Conservation (phyloP, 2,113 vertebrate genomes). For the Nerophis ophidion region DNA sequence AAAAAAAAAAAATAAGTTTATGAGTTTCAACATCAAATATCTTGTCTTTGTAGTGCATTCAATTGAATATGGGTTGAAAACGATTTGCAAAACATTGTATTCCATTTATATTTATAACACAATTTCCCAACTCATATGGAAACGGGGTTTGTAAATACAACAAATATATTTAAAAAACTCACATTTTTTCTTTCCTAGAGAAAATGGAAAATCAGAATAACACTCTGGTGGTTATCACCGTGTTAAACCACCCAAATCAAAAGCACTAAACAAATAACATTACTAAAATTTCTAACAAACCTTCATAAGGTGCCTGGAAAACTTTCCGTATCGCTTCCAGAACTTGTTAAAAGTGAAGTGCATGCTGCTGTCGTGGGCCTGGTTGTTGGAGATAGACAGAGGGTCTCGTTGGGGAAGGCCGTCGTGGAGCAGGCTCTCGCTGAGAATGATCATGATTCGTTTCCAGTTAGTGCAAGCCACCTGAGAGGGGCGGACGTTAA, state of each 20-base stretch:
- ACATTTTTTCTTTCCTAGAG: not conserved
- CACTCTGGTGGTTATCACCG: no score
- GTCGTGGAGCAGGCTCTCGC: slow-evolving; percentile 82
- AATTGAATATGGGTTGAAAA: no score
- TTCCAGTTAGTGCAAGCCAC: slow-evolving; percentile 99
- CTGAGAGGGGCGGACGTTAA: slow-evolving; percentile 16
- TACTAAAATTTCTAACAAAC: slow-evolving; percentile 41
- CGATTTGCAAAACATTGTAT: no score
- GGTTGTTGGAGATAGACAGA: slow-evolving; percentile 79
- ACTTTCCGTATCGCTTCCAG: slow-evolving; percentile 92
- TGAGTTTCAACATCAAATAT: no score
- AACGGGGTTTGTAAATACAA: no score
- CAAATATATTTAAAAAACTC: no score
- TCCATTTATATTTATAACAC: no score
- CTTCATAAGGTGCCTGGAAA: slow-evolving; percentile 94
- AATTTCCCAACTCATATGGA: no score
- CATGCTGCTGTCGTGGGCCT: slow-evolving; percentile 87
- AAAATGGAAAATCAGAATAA: not conserved
- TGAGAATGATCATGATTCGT: slow-evolving; percentile 93
- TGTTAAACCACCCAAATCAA: not conserved
- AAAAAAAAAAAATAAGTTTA: no score
- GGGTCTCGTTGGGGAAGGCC: slow-evolving; percentile 85
- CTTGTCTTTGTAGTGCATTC: no score
- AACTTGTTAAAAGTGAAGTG: slow-evolving; percentile 97
- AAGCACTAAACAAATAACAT: not conserved